Evolutionary conservation across 2,888 invertebrate species (phyloP).

Genomic region (Drosophila robusta): DNA sequence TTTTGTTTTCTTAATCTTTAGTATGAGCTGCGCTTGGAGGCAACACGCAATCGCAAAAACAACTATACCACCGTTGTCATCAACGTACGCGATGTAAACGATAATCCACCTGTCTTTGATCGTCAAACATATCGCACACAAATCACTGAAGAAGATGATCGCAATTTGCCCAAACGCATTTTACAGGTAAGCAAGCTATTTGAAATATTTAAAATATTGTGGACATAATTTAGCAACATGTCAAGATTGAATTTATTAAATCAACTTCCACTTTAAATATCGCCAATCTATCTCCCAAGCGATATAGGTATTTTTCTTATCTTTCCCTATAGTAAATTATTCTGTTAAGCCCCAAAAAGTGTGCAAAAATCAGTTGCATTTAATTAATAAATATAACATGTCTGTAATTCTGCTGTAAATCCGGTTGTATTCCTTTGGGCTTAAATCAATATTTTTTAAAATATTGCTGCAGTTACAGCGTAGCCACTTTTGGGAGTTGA

Average conservation of each 20-base stretch:
- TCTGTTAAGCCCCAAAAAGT: not conserved
- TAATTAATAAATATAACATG: constrained; percentile 6
- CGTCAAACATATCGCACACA: constrained; percentile 97
- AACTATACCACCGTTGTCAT: constrained; percentile 98
- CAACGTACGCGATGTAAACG: constrained; percentile 97
- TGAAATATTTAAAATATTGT: not conserved
- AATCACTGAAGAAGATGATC: constrained; percentile 97
- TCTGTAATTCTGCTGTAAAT: constrained; percentile 7
- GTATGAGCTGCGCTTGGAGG: constrained; percentile 97
- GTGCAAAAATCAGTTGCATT: not conserved
- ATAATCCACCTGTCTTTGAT: constrained; percentile 95
- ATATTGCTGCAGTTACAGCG: constrained; percentile 86
- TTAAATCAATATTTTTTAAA: constrained; percentile 32
- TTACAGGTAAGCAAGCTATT: constrained; percentile 89
- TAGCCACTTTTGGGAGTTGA: constrained; percentile 86
- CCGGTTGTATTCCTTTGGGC: constrained; percentile 1
- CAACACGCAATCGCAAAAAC: constrained; percentile 97
- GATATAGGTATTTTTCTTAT: too few species aligned
- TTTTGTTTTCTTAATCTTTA: constrained; percentile 83
- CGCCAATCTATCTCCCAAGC: too few species aligned
- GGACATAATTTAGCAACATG: not conserved
- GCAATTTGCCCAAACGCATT: constrained; percentile 96
- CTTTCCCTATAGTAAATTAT: not conserved
- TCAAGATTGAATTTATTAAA: too few species aligned
- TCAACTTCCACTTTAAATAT: too few species aligned